Conservation (phyloP, 2,888 invertebrate species). For the Seira ritae region DNA sequence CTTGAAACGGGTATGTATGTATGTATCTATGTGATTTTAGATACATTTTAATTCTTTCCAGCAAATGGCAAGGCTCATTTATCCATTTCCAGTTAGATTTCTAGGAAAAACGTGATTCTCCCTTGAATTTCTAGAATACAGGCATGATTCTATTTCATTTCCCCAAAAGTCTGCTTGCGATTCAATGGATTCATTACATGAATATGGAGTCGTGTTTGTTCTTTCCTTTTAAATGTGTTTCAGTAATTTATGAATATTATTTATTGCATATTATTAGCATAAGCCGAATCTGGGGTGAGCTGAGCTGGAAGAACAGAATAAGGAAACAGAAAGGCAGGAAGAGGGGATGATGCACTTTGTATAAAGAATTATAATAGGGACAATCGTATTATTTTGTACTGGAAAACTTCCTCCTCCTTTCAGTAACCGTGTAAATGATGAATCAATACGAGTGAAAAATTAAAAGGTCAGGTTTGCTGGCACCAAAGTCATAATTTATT, state of each 20-base stretch:
- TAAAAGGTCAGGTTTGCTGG: not conserved
- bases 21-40: conserved; percentile 18
- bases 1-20: conserved; percentile 32
- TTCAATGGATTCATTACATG: conserved; percentile 48
- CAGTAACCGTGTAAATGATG: not conserved
- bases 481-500: not conserved
- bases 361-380: conserved; percentile 11
- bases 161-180: not conserved
- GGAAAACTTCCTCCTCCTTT: not conserved
- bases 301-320: not conserved
- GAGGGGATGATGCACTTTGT: not conserved
- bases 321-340: conserved; percentile 23
- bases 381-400: too few relatives aligned
- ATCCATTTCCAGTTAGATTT: conserved; percentile 56
- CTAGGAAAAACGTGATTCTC: conserved; percentile 25
- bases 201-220: conserved; percentile 42
- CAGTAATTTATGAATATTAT: not conserved
- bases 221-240: conserved; percentile 16
- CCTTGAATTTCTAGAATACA: not conserved
- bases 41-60: conserved; percentile 55
- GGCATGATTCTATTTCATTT: not conserved
- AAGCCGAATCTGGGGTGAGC: not conserved
- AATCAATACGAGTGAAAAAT: not conserved
- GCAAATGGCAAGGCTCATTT: conserved; percentile 52
- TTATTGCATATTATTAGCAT: not conserved